Evolutionary conservation across 2,888 invertebrate species (phyloP), one percentile per base, ranked within the genome.

Genomic region (Meandrusa payeni): DNA sequence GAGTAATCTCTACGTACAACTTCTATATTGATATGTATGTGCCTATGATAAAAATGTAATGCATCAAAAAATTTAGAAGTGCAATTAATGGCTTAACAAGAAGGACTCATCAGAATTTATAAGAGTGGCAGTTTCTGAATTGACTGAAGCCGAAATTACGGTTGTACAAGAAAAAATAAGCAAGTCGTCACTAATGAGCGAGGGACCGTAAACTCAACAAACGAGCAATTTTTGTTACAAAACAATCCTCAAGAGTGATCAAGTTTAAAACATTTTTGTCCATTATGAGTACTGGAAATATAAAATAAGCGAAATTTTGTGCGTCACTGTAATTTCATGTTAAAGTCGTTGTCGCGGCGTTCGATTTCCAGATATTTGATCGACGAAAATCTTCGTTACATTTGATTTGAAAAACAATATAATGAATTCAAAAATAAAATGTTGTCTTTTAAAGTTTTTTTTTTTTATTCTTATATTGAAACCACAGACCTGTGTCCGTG

Each of bases 161-260:
- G 23, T 23, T 5, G 19, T 29, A 19, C 9, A 24, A 17, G 29
- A 42, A 24, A 36, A 32, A 36, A 42, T 36, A 36, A 23, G 19
- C 17, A 28, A 36, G 23, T 42, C 36, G 29, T 36, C 29, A 29
- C 36, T 42, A 42, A 42, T 31, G 42, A 42, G 36, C 29, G 36
- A 34, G 34, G 34, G 34, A 23, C 15, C 36, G 28, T 42, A 24
- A 29, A 36, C 23, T 42, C 36, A 24, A 42, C 36, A 37, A 42
- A 41, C 34, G 41, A 34, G 41, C 34, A 36, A 31, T 42, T 42
- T 36, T 42, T 37, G 34, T 42, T 42, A 29, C 42, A 42, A 42
- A 42, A 42, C 42, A 36, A 42, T 42, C 7, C 42, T 42, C 36
- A 24, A 42, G 42, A 29, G 42, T 42, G 36, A 42, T 42, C 36